A percentile compares a stretch with the other conserved stretches of the same genome.
These are phyloP conservation scores for Anhinga anhinga DNA, from an alignment of 2,113 vertebrate genomes.

Conservation along the genomic window DNA sequence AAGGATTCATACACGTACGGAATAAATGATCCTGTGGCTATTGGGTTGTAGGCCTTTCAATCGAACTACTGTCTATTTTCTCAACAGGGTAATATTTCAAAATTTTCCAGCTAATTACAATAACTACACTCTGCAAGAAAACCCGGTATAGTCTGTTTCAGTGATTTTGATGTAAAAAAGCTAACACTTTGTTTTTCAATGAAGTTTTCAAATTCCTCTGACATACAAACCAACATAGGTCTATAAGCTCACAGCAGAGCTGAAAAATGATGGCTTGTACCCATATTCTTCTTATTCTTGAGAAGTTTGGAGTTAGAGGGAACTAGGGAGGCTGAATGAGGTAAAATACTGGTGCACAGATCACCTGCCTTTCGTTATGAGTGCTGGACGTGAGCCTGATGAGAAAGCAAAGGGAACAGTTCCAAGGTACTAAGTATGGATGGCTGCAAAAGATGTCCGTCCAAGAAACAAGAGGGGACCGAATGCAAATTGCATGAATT, in stretches of 20 bases:
- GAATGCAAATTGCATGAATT: neutral
- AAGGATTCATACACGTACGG: neutral
- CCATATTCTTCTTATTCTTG: neutral
- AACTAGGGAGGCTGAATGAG: neutral
- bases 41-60: neutral
- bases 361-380: neutral
- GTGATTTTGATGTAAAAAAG: neutral
- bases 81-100: neutral
- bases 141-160: neutral
- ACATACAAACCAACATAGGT: neutral
- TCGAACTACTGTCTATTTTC: neutral
- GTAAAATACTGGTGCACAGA: neutral
- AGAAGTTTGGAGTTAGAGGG: neutral
- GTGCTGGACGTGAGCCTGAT: neutral
- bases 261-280: neutral
- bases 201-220: neutral
- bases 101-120: neutral
- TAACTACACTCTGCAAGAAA: neutral
- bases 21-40: neutral
- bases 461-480: neutral
- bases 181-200: neutral
- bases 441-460: neutral
- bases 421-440: neutral
- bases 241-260: neutral
- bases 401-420: neutral